Evolutionary conservation across 64 coral and sea anemone genomes (phyloP).

Genomic region (Porites lutea): DNA sequence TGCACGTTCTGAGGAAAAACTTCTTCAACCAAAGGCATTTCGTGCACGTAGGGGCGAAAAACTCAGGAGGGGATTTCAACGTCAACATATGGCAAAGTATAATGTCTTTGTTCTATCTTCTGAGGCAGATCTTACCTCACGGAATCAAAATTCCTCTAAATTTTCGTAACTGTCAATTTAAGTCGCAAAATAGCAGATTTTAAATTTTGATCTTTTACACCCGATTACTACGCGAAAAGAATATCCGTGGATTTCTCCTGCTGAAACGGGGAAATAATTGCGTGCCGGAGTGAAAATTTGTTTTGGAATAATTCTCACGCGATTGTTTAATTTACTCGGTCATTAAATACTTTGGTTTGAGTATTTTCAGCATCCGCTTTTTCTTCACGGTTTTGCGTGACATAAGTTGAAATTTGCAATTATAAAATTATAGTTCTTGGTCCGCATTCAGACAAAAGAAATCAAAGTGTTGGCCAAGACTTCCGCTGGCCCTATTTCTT

Average conservation of each 20-base stretch:
- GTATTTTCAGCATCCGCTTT: slow-evolving; percentile 2
- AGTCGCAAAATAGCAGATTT: not conserved
- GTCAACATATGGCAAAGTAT: not conserved
- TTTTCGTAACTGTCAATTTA: not conserved
- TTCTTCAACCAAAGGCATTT: not conserved
- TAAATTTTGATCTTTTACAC: not conserved
- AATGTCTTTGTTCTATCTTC: slow-evolving; percentile 41
- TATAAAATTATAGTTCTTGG: not conserved
- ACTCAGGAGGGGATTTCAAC: not conserved
- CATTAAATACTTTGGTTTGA: slow-evolving; percentile 29
- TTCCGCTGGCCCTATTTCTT: slow-evolving; percentile 18
- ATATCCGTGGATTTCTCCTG: not conserved
- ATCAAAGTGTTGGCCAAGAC: not conserved
- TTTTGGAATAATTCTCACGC: slow-evolving; percentile 22
- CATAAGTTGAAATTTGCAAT: slow-evolving; percentile 18
- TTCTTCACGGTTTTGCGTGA: slow-evolving; percentile 17
- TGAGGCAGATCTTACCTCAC: not conserved
- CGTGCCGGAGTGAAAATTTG: slow-evolving; percentile 12
- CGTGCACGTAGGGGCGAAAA: not conserved
- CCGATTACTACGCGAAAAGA: not conserved
- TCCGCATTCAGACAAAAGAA: slow-evolving; percentile 41
- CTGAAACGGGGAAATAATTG: not conserved
- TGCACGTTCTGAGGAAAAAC: not conserved
- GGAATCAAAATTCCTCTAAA: not conserved
- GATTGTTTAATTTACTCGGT: slow-evolving; percentile 20